phyloP scores from a whole-genome alignment of 1,140 invertebrate genomes.

The Bombus waltoni region DNA sequence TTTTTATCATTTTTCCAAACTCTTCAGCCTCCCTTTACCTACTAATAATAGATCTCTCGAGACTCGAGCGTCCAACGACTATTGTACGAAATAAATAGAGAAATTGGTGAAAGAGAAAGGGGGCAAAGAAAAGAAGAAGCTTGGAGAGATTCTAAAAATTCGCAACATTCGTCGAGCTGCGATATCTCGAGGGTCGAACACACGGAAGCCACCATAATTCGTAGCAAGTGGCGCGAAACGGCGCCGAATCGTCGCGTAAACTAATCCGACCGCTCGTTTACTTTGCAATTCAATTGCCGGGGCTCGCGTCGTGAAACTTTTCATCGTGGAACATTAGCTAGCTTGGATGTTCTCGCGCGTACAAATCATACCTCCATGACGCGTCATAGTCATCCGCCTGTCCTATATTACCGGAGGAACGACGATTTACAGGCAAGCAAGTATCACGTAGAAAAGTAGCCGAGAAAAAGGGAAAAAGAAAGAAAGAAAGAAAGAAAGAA shows the following conservation, averaged over 20 bases:
- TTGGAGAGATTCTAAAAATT: neutral
- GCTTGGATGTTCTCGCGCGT: neutral
- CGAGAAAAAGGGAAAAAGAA: neutral
- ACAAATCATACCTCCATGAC: neutral
- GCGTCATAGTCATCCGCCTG: slow-evolving; percentile 8
- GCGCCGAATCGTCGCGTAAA: neutral
- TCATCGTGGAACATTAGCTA: neutral
- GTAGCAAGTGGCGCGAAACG: neutral
- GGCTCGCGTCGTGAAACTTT: neutral
- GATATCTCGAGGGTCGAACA: neutral
- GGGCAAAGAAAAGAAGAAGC: neutral
- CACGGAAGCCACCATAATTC: neutral
- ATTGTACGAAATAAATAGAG: too few species aligned
- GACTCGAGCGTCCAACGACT: too few species aligned
- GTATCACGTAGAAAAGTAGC: neutral
- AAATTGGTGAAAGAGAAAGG: too few species aligned
- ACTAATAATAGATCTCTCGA: neutral
- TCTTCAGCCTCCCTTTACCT: neutral
- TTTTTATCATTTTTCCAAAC: neutral
- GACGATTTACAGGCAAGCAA: neutral
- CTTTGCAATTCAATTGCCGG: slow-evolving; percentile 4
- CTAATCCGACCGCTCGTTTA: neutral
- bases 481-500: neutral
- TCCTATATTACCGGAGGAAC: neutral
- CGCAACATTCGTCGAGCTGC: too few species aligned